A percentile compares a stretch with the other conserved stretches of the same genome.
Evolutionary conservation across 2,888 invertebrate genomes (phyloP).

Genomic region (Cabera pusaria): DNA sequence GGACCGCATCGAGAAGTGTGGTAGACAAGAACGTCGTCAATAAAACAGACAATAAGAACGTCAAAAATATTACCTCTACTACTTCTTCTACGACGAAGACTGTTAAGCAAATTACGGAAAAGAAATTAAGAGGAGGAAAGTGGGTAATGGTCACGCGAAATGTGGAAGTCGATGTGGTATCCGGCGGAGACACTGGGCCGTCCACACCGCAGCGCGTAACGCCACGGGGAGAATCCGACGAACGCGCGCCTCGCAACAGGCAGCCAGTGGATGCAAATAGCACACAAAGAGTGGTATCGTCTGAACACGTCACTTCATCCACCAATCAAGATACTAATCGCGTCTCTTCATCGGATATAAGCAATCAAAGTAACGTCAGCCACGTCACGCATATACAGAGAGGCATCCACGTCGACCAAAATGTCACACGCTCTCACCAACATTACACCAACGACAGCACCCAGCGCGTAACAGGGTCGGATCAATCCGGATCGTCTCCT

Average conservation of each 20-base stretch:
- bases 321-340: constrained; percentile 43
- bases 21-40: constrained; percentile 50
- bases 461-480: constrained; percentile 38
- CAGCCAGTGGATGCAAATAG: constrained; percentile 36
- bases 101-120: constrained; percentile 82
- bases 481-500: constrained; percentile 40
- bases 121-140: constrained; percentile 76
- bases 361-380: constrained; percentile 36
- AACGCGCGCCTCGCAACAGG: constrained; percentile 33
- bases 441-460: constrained; percentile 39
- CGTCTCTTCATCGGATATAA: constrained; percentile 36
- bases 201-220: constrained; percentile 20
- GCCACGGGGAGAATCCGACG: constrained; percentile 34
- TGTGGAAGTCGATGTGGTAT: constrained; percentile 85
- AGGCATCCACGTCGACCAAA: constrained; percentile 43
- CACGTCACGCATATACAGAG: constrained; percentile 37
- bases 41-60: constrained; percentile 55
- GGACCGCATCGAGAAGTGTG: constrained; percentile 45
- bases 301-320: constrained; percentile 46
- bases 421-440: constrained; percentile 44
- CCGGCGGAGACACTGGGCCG: constrained; percentile 42
- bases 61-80: constrained; percentile 52
- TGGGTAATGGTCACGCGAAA: constrained; percentile 82
- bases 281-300: constrained; percentile 44
- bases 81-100: constrained; percentile 80